Evolutionary conservation across 2,888 invertebrate genomes (phyloP).

Genomic region (Abscondita cerata): DNA sequence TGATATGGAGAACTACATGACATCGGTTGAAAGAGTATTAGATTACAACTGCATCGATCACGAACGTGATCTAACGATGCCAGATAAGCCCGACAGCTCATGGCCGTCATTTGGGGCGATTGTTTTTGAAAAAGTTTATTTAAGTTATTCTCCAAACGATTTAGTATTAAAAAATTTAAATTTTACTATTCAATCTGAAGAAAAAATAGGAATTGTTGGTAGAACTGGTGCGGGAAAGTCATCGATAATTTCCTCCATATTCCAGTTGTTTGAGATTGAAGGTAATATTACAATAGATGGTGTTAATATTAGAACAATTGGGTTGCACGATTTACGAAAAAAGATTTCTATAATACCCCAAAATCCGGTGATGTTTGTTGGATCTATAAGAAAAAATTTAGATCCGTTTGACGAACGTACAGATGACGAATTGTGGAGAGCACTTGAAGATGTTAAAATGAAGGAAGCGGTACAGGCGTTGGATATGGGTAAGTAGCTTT

Average conservation of each 20-base stretch:
- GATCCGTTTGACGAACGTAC: conserved; percentile 83
- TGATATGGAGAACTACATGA: conserved; percentile 82
- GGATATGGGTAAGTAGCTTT: no score
- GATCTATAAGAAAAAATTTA: conserved; percentile 83
- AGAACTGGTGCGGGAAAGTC: conserved; percentile 85
- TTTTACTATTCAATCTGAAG: conserved; percentile 69
- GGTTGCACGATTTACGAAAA: conserved; percentile 74
- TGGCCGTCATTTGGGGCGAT: conserved; percentile 78
- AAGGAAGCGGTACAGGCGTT: no score
- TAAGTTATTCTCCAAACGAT: conserved; percentile 76
- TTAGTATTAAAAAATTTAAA: conserved; percentile 75
- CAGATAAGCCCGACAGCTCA: no score
- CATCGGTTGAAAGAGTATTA: conserved; percentile 82
- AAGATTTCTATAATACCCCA: conserved; percentile 85
- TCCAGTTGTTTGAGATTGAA: conserved; percentile 77
- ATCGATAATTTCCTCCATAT: conserved; percentile 76
- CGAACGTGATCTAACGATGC: no score
- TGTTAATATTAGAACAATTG: conserved; percentile 71
- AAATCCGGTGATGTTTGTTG: conserved; percentile 85
- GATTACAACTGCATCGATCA: conserved; percentile 59
- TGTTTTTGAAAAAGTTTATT: conserved; percentile 69
- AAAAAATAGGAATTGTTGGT: conserved; percentile 80
- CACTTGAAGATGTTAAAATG: conserved; percentile 79
- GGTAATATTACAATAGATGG: conserved; percentile 84
- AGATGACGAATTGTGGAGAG: conserved; percentile 83